phyloP scores from a whole-genome alignment of 2,113 vertebrate genomes.

The Marmota flaviventris region DNA sequence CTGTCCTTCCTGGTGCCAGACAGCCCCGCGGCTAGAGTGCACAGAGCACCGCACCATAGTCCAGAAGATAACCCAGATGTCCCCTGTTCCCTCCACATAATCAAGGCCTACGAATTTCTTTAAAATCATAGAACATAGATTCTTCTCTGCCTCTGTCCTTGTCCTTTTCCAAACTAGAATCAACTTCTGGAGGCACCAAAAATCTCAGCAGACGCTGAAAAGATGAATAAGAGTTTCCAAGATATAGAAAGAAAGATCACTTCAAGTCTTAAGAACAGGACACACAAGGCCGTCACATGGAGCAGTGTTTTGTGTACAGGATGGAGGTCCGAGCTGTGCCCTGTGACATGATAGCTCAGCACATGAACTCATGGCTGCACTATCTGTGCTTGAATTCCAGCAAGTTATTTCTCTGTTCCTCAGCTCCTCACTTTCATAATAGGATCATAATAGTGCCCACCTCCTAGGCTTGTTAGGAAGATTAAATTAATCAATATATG shows the following conservation, averaged over 20 bases:
- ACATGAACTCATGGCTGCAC: fast-evolving
- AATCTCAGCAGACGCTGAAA: background rate
- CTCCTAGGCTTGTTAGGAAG: background rate
- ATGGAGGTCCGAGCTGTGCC: background rate
- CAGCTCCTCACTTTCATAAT: background rate
- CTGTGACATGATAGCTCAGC: background rate
- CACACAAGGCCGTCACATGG: background rate
- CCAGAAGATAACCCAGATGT: background rate
- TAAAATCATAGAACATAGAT: background rate
- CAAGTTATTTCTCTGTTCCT: background rate
- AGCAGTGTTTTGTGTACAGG: background rate
- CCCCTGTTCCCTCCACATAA: background rate
- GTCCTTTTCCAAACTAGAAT: background rate
- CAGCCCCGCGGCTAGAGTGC: too few species aligned
- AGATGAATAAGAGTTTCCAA: background rate
- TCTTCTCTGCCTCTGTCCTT: background rate
- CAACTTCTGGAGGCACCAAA: background rate
- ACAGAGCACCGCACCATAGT: background rate
- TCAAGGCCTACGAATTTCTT: background rate
- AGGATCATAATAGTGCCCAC: background rate
- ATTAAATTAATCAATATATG: background rate
- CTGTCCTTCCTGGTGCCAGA: fast-evolving
- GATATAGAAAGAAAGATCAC: background rate
- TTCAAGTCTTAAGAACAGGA: background rate
- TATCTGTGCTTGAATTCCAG: background rate